phyloP scores from a whole-genome alignment of 2,888 invertebrate genomes.

The Metacarcinus magister region DNA sequence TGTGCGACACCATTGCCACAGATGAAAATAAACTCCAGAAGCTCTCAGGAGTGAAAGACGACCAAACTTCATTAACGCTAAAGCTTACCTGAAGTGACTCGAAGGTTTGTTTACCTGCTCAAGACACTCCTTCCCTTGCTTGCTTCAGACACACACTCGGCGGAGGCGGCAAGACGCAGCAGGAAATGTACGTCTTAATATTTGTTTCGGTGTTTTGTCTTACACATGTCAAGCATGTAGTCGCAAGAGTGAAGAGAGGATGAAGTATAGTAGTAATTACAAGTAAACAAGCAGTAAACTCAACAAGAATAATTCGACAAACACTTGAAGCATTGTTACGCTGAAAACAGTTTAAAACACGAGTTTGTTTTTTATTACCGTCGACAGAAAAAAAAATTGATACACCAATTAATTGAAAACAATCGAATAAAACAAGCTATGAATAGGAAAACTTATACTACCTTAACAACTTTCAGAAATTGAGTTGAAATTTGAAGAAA shows the following conservation, averaged over 20 bases:
- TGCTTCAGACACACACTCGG: slow-evolving; percentile 12
- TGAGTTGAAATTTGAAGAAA: no score
- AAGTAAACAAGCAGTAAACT: no score
- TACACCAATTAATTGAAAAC: no score
- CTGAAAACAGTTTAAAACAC: no score
- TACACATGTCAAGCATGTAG: neutral
- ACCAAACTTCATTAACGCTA: slow-evolving; percentile 15
- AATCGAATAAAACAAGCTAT: no score
- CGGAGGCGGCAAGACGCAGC: neutral
- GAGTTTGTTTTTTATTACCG: no score
- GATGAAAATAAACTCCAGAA: neutral
- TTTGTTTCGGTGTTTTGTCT: neutral
- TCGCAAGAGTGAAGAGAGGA: neutral
- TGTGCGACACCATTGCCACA: neutral
- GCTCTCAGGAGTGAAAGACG: neutral
- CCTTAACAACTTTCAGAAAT: no score
- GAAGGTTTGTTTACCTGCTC: slow-evolving; percentile 26
- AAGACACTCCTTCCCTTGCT: slow-evolving; percentile 13
- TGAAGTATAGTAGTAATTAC: no score
- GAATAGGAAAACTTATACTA: no score
- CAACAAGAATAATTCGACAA: no score
- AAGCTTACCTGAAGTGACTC: neutral
- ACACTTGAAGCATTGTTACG: no score
- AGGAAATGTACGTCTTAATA: slow-evolving; percentile 10
- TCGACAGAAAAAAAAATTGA: no score